A percentile compares a stretch with the other conserved stretches of the same genome.
Conservation (phyloP, 1,140 invertebrate species). For the Drosophila bocqueti region DNA sequence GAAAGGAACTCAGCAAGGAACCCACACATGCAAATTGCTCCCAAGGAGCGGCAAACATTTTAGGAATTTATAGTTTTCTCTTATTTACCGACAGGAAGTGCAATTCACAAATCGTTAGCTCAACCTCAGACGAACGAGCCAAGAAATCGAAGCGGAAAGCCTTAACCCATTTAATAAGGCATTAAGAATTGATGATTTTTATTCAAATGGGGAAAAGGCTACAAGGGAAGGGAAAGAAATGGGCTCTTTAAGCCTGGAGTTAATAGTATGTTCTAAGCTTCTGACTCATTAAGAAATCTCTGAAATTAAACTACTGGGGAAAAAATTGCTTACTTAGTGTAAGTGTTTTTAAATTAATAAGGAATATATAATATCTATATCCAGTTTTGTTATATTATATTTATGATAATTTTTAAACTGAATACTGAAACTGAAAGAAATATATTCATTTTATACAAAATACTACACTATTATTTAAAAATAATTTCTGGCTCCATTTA, state of each 20-base stretch:
- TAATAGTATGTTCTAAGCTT: too few species aligned
- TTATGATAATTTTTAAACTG: neutral
- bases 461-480: neutral
- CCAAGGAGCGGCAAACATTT: slow-evolving; percentile 55
- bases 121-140: slow-evolving; percentile 43
- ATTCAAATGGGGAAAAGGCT: too few species aligned
- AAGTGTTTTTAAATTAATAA: too few species aligned
- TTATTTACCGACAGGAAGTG: slow-evolving; percentile 83
- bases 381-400: too few species aligned
- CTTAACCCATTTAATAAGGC: slow-evolving; percentile 21
- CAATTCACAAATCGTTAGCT: slow-evolving; percentile 83
- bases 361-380: too few species aligned
- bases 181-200: neutral
- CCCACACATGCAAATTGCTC: slow-evolving; percentile 72
- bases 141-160: slow-evolving; percentile 47
- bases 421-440: neutral
- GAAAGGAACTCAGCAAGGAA: slow-evolving; percentile 17
- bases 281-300: neutral
- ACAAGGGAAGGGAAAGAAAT: neutral
- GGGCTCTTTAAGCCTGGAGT: too few species aligned
- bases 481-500: neutral
- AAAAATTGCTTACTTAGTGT: too few species aligned
- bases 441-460: neutral
- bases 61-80: slow-evolving; percentile 76
- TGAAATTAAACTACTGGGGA: neutral